Evolutionary conservation across 2,113 vertebrate species (phyloP), one percentile per base, ranked within the genome.

Genomic region (Zapus hudsonius): DNA sequence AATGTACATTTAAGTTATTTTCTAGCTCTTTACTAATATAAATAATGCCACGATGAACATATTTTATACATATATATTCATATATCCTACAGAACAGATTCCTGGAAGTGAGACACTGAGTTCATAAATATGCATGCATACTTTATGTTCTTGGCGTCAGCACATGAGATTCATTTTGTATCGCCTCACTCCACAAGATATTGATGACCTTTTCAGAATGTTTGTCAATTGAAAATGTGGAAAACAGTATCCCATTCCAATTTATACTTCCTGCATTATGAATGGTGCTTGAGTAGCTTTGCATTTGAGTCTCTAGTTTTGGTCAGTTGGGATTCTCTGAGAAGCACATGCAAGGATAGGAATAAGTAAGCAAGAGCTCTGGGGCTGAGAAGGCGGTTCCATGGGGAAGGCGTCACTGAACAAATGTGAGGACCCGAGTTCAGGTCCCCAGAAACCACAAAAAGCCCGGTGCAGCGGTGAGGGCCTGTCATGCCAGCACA

Each of bases 121-220:
- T 79, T 66, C 38, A 27, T 74, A 22, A 90, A 47, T 70, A 75
- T n/a, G 23, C 33, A 75, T n/a, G 23, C 33, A n/a, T 90, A 82
- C 64, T 94, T 91, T 87, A 75, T 73, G 66, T 44, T 87, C 93
- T 47, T 80, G 91, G 64, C 57, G 66, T 64, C 57, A 44, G 80
- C 55, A n/a, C 61, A 13, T 23, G 67, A 84, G 66, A 89, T 72
- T 91, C 79, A 78, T 83, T 91, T 57, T 36, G 47, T 52, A 69
- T 9, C 79, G 42, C 42, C 25, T 74, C 27, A 6, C 38, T 63
- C 69, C 82, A 86, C 38, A 82, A 91, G 89, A 33, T 74, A 89
- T 69, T 66, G 73, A 73, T 76, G 72, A 84, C 57, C 55, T 92
- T 87, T 92, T 69, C 23, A 66, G 79, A 89, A 74, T 76, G 52